phyloP scores from a whole-genome alignment of 1,140 invertebrate species.

The Heliconius himera region DNA sequence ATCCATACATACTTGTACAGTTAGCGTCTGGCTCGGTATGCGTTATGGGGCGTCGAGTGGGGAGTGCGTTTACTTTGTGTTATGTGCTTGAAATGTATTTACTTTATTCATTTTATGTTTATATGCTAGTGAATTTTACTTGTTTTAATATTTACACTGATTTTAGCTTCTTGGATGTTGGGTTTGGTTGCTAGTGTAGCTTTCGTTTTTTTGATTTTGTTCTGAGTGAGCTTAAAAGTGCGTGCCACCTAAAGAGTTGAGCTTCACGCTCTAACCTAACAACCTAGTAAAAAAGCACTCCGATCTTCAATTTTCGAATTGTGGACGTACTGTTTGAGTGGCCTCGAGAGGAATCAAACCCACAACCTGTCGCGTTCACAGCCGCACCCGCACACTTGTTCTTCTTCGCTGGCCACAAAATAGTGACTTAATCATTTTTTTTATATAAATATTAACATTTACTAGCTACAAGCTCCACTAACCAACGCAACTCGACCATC shows the following conservation, averaged over 20 bases:
- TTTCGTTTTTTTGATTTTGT: background rate
- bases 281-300: no score
- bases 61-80: conserved; percentile 37
- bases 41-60: conserved; percentile 58
- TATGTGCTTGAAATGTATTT: conserved; percentile 31
- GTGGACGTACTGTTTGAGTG: no score
- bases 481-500: conserved; percentile 32
- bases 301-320: no score
- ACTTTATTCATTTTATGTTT: conserved; percentile 8
- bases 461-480: background rate
- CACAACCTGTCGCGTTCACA: no score
- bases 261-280: no score
- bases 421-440: background rate
- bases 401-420: no score
- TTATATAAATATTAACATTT: background rate
- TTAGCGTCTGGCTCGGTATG: conserved; percentile 55
- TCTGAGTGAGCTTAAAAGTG: no score
- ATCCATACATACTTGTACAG: conserved; percentile 35
- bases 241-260: no score
- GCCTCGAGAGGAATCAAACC: no score
- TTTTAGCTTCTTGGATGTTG: background rate
- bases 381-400: no score
- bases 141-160: background rate
- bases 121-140: background rate
- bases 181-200: background rate